Conservation (phyloP, 2,113 vertebrate species). For the Pseudorectes ferrugineus region DNA sequence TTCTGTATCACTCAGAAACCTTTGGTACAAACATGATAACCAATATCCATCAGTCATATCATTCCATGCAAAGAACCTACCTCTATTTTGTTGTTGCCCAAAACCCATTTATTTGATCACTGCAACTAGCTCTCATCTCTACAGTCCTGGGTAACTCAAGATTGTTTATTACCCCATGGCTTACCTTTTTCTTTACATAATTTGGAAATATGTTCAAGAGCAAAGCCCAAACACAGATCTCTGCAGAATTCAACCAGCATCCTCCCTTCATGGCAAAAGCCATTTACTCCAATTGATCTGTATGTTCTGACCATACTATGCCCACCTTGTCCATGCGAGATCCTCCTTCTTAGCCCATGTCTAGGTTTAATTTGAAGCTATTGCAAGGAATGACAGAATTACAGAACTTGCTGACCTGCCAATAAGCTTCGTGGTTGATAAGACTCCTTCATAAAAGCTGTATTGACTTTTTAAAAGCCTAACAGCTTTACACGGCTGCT, state of each 20-base stretch:
- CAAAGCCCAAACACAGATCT: not conserved
- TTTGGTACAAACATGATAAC: not conserved
- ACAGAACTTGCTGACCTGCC: not conserved
- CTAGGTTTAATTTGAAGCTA: not conserved
- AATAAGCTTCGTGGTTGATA: not conserved
- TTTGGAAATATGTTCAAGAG: not conserved
- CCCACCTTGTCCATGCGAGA: not conserved
- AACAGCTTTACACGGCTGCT: not conserved
- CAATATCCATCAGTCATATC: rapidly evolving
- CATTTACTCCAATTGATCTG: not conserved
- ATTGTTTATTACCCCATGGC: not conserved
- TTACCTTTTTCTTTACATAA: not conserved
- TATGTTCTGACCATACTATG: not conserved
- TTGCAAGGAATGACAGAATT: not conserved
- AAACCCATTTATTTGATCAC: not conserved
- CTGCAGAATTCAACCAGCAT: not conserved
- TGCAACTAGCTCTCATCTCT: not conserved
- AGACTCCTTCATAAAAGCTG: not conserved
- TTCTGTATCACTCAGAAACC: not conserved
- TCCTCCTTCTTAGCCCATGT: not conserved
- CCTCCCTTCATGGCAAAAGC: not conserved
- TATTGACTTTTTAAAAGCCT: not conserved
- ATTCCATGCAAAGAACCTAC: not conserved
- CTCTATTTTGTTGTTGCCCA: not conserved
- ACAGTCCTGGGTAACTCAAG: not conserved